A percentile compares a stretch with the other conserved stretches of the same genome.
phyloP scores from a whole-genome alignment of 2,888 invertebrate genomes.

The Pyrochroa serraticornis region DNA sequence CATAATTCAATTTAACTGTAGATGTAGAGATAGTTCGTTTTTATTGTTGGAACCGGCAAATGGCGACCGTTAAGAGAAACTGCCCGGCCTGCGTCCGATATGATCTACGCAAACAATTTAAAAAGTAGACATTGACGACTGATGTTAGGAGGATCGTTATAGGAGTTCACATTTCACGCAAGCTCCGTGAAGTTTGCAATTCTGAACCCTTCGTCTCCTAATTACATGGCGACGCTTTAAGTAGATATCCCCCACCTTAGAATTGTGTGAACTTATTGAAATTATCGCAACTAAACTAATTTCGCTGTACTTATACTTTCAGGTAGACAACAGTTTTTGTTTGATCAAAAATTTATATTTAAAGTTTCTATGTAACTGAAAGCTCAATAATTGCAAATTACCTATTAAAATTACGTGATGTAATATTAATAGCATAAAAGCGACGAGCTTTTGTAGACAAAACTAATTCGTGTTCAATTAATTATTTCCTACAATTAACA shows the following conservation, averaged over 20 bases:
- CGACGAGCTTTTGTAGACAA: conserved; percentile 20
- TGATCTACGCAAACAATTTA: conserved; percentile 26
- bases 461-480: conserved; percentile 23
- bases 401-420: conserved; percentile 17
- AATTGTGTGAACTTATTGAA: conserved; percentile 15
- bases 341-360: too few species aligned
- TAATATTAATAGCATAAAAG: conserved; percentile 23
- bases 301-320: conserved; percentile 2
- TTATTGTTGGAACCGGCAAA: conserved; percentile 23
- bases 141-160: conserved; percentile 26
- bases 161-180: conserved; percentile 28
- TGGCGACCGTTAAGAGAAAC: conserved; percentile 14
- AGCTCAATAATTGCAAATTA: too few species aligned
- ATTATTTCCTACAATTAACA: conserved; percentile 21
- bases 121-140: conserved; percentile 28
- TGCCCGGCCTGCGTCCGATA: conserved; percentile 15
- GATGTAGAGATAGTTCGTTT: conserved; percentile 18
- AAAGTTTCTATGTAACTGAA: too few species aligned
- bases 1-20: conserved; percentile 19
- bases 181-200: conserved; percentile 29
- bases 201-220: conserved; percentile 24
- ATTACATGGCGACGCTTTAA: conserved; percentile 26
- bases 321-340: too few species aligned
- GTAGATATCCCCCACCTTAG: conserved; percentile 19
- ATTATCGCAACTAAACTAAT: conserved; percentile 12